Conservation (phyloP, 2,888 invertebrate genomes). For the Rutpela maculata region DNA sequence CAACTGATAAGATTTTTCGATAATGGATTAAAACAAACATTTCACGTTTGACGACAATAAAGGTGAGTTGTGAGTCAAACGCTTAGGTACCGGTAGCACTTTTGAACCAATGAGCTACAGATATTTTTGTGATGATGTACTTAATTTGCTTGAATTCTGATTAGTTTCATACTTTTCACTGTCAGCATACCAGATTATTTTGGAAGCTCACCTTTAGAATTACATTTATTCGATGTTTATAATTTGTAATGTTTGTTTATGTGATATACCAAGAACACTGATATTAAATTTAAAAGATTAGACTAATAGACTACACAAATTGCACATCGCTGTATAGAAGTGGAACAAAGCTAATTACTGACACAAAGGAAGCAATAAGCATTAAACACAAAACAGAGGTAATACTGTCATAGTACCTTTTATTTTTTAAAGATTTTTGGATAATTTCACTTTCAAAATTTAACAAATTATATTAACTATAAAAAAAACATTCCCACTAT, state of each 20-base stretch:
- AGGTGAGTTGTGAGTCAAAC: background rate
- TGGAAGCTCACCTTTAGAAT: constrained; percentile 2
- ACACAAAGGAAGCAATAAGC: too few relatives aligned
- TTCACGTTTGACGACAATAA: background rate
- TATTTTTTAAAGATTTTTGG: too few relatives aligned
- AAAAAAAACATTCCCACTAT: too few relatives aligned
- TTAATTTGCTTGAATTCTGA: background rate
- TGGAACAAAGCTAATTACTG: too few relatives aligned
- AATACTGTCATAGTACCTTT: too few relatives aligned
- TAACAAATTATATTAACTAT: too few relatives aligned
- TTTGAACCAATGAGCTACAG: background rate
- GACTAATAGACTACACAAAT: background rate
- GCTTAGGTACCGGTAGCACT: background rate
- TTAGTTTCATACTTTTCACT: background rate
- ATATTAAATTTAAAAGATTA: background rate
- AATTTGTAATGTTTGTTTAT: background rate
- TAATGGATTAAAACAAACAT: background rate
- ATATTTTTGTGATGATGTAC: background rate
- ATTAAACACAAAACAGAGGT: too few relatives aligned
- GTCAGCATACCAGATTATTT: background rate
- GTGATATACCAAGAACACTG: background rate
- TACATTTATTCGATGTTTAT: background rate
- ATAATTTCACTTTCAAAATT: too few relatives aligned
- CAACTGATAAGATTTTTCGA: constrained; percentile 16
- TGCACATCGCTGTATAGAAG: too few relatives aligned